A percentile compares a stretch with the other conserved stretches of the same genome.
phyloP scores from a whole-genome alignment of 2,888 invertebrate genomes.

The Nomada flava region DNA sequence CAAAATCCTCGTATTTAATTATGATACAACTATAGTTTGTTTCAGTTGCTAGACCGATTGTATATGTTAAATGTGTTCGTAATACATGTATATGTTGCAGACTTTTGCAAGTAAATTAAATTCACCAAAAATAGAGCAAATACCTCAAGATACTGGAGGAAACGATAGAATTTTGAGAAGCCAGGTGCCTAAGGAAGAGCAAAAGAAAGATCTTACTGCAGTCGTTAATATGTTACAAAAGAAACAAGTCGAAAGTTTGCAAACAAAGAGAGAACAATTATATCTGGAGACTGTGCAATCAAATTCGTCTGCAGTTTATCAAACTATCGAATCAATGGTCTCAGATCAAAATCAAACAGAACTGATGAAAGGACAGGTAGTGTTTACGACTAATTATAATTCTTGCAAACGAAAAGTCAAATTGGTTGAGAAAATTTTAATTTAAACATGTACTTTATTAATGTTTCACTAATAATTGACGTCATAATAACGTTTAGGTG shows the following conservation, averaged over 20 bases:
- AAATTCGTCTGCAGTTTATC: conserved; percentile 88
- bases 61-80: neutral
- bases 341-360: conserved; percentile 81
- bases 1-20: too few species aligned
- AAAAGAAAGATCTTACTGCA: conserved; percentile 73
- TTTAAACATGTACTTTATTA: neutral
- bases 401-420: neutral
- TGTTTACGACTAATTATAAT: neutral
- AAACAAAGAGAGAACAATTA: conserved; percentile 53
- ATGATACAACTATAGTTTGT: too few species aligned
- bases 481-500: conserved; percentile 82
- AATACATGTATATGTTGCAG: conserved; percentile 34
- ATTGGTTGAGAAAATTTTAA: neutral
- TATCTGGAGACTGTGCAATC: conserved; percentile 86
- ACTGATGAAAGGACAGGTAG: conserved; percentile 87
- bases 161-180: conserved; percentile 72
- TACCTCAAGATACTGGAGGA: conserved; percentile 19
- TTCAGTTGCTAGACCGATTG: neutral
- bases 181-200: conserved; percentile 60
- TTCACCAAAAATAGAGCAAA: conserved; percentile 5
- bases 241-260: conserved; percentile 51
- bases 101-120: conserved; percentile 12
- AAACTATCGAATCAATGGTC: conserved; percentile 82
- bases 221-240: conserved; percentile 72
- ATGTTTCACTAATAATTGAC: neutral